Base-by-base conservation (phyloP, 1,140 invertebrate species). In the Littorina saxatilis region DNA sequence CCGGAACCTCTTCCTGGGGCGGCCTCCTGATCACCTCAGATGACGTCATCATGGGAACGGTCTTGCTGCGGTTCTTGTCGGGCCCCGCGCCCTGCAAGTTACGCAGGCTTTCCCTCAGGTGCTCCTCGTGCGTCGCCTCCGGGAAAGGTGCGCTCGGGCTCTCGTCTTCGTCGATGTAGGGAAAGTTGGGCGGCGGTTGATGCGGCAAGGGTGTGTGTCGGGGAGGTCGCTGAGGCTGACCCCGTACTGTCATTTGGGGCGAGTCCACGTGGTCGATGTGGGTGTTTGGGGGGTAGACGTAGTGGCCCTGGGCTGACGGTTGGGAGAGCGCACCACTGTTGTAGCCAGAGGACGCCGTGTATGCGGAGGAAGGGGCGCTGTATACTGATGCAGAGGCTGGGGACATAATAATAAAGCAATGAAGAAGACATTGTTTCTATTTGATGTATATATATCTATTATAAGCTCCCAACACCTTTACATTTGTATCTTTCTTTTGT, bases 71-170 rank as follows among this genome's bases (percentile, higher is more conserved):
- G 43, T 47, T 47, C 43, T 47, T 47, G 7, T 47, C 43, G 7
- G 17, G 1, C 32, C 9, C 17, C 29, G 1, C 52, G 20, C 32
- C 50, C 47, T 20, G 66, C 37, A 43, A 52, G 68, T 80, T 73
- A 3, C 52, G 47, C 20, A 84, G 55, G 66, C 83, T 84, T 39
- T 81, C 83, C 37, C n/a, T n/a, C 40, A 84, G 77, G 66, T 84
- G 83, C 20, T 84, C 83, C 15, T 79, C 75, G 23, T 32, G 73
- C 32, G 80, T 79, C 27, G 63, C 75, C 39, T 79, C n/a, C 2
- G 74, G 79, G 15, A 70, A 63, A 11, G 47, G 4, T 2, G 79
- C 58, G 7, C 74, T 40, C 11, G 35, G n/a, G 40, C 29, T 58
- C 2, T 29, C 27, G 37, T 68, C 35, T 9, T 58, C 75, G 40